Base-by-base conservation (phyloP, 2,888 invertebrate species). In the Endotricha flammealis region DNA sequence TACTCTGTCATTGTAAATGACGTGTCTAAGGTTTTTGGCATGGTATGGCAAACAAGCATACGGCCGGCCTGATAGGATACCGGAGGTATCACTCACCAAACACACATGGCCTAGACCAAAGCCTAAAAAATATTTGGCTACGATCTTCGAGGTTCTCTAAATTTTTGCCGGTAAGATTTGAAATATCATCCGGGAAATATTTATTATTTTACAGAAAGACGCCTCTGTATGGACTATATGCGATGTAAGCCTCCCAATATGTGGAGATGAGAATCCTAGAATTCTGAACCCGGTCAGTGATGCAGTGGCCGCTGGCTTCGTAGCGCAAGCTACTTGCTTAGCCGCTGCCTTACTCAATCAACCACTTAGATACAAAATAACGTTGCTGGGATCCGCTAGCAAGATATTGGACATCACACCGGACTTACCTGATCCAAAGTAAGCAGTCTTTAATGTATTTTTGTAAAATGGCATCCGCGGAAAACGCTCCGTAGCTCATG, bases 261-360 rank as follows among this genome's bases (percentile, higher is more conserved):
- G 83, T 42, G 75, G 75, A 0, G 83, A 81, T 41, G 77, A 76
- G 1, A 55, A 39, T 7, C 55, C 71, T 0, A 64, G 77, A 0
- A 47, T 52, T 0, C 35, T 46, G 4, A 64, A 48, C 24, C 56
- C 70, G 29, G 92, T 93, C 42, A 88, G 91, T 90, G 77, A 95
- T 35, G 91, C 95, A 0, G 95, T 95, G n/a, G 95, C 95, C 0
- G 88, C 97, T 2, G 97, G 97, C 4, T 94, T 93, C 66, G 93
- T 94, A 6, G 93, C 95, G 9, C 97, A 98, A 64, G 88, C 95
- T 9, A 89, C 95, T 0, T 89, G 92, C 41, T 91, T 97, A 86
- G 91, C 95, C 30, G 93, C 96, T 1, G 91, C 91, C 30, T 90
- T 98, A 55, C 86, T 98, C 32, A 92, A 95, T 70, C 91, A 95